Evolutionary conservation across 2,113 vertebrate genomes (phyloP).

Genomic region (Egretta garzetta): DNA sequence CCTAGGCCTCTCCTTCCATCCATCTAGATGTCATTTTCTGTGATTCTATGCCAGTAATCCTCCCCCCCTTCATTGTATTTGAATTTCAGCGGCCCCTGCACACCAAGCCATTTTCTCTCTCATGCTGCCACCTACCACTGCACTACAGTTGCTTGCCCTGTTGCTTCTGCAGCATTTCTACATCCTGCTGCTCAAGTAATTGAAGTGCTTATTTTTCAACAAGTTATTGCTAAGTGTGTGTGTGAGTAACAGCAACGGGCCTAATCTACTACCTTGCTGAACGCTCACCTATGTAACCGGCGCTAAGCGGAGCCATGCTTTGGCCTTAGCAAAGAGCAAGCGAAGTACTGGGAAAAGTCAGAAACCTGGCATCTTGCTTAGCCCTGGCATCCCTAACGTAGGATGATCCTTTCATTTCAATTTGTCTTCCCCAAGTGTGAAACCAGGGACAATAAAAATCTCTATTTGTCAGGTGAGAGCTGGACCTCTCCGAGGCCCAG

Average conservation of each 20-base stretch:
- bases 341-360: not conserved
- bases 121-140: slow-evolving; percentile 14
- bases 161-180: not conserved
- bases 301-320: not conserved
- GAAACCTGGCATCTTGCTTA: not conserved
- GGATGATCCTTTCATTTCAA: not conserved
- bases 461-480: not conserved
- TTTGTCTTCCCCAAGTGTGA: not conserved
- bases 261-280: not conserved
- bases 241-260: not conserved
- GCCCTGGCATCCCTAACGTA: not conserved
- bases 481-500: rapidly evolving
- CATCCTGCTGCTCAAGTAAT: not conserved
- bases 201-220: not conserved
- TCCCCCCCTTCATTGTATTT: not conserved
- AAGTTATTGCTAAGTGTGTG: not conserved
- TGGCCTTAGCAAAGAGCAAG: not conserved
- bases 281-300: not conserved
- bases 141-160: not conserved
- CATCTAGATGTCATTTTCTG: not conserved
- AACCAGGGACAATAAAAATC: not conserved
- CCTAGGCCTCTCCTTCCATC: not conserved
- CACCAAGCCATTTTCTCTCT: not conserved
- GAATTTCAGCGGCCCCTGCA: not conserved
- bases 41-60: not conserved